phyloP scores from a whole-genome alignment of 2,113 vertebrate genomes.

The Herpailurus yagouaroundi region DNA sequence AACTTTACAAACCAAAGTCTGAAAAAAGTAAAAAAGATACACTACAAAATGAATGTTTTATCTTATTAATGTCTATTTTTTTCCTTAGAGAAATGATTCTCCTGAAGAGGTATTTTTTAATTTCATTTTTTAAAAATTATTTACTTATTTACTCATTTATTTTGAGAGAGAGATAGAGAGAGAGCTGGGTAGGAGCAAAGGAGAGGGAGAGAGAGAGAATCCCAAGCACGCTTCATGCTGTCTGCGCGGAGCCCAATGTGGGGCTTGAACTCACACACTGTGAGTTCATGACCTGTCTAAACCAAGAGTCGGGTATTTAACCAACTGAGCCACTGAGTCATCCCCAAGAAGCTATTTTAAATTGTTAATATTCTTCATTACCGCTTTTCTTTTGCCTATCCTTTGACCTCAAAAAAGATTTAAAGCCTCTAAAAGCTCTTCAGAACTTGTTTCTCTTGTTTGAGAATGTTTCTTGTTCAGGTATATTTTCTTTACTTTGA shows the following conservation, averaged over 20 bases:
- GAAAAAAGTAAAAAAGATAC: background rate
- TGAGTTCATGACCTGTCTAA: too few species aligned
- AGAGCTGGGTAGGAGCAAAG: too few species aligned
- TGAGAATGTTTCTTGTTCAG: background rate
- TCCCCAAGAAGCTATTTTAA: background rate
- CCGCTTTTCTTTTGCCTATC: background rate
- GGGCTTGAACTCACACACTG: too few species aligned
- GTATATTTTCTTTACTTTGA: background rate
- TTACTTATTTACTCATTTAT: too few species aligned
- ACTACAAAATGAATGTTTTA: background rate
- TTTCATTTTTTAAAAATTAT: too few species aligned
- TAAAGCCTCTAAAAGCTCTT: background rate
- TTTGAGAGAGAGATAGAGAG: too few species aligned
- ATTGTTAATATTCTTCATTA: conserved; percentile 30
- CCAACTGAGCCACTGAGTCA: too few species aligned
- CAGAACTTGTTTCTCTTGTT: background rate
- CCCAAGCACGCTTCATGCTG: too few species aligned
- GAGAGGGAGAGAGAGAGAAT: too few species aligned
- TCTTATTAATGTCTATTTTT: background rate
- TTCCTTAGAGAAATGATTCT: conserved; percentile 30
- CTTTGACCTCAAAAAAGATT: conserved; percentile 5
- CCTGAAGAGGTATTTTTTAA: background rate
- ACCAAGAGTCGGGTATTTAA: too few species aligned
- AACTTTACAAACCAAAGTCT: background rate
- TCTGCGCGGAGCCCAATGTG: too few species aligned